Percentiles rank a stretch among this genome's conserved stretches.
Conservation (phyloP, 2,113 vertebrate species). For the Cairina moschata region DNA sequence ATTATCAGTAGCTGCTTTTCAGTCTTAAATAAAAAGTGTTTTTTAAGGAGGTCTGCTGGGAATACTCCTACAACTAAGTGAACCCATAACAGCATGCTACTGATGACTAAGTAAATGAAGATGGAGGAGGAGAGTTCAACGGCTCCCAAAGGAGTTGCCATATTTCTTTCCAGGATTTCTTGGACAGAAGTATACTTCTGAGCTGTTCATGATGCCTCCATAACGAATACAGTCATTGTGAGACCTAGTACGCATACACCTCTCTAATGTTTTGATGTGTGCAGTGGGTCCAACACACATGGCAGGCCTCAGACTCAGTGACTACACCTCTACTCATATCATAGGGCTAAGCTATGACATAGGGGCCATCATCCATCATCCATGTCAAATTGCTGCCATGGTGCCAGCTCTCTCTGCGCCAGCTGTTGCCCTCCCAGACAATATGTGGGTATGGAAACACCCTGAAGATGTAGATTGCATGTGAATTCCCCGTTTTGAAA, state of each 20-base stretch:
- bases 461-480: neutral
- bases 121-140: constrained; percentile 22
- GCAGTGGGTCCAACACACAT: neutral
- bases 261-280: neutral
- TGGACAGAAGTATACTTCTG: constrained; percentile 5
- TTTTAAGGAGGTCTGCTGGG: constrained; percentile 56
- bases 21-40: constrained; percentile 52
- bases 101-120: constrained; percentile 58
- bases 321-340: neutral
- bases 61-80: constrained; percentile 34
- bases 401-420: neutral
- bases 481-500: neutral
- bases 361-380: neutral
- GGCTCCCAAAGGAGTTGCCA: constrained; percentile 38
- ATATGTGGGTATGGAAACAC: neutral
- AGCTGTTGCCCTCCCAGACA: neutral
- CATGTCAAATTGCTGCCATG: neutral
- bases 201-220: constrained; percentile 41
- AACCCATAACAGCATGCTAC: neutral
- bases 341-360: neutral
- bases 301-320: neutral
- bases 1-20: constrained; percentile 58
- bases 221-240: neutral
- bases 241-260: neutral
- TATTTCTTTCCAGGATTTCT: constrained; percentile 64